These are phyloP conservation scores for Macrophya alboannulata DNA, from an alignment of 2,888 invertebrate species.

Conservation along the genomic window DNA sequence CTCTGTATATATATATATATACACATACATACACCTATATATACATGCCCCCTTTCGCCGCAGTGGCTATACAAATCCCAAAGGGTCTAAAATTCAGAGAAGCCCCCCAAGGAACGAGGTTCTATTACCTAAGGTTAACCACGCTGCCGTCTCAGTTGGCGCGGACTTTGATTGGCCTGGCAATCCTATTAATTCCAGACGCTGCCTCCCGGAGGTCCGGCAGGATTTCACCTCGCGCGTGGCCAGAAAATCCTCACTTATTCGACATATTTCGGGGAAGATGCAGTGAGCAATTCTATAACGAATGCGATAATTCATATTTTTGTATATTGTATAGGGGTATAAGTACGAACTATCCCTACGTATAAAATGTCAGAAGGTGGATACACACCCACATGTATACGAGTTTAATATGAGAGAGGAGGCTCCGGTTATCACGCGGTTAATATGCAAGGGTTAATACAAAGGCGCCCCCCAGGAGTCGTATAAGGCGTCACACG, in stretches of 20 bases:
- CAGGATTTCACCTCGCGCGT: constrained; percentile 41
- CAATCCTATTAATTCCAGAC: constrained; percentile 77
- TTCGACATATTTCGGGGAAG: not conserved
- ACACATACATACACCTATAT: not conserved
- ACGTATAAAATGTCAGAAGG: not conserved
- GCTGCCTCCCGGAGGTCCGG: constrained; percentile 52
- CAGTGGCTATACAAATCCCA: not conserved
- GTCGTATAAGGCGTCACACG: constrained; percentile 78
- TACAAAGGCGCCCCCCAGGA: constrained; percentile 79
- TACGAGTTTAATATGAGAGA: constrained; percentile 50
- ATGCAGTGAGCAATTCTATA: no score
- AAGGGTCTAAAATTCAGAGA: constrained; percentile 40
- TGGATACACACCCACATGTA: not conserved
- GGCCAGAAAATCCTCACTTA: constrained; percentile 49
- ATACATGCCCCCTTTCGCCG: not conserved
- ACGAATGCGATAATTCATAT: not conserved
- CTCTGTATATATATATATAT: not conserved
- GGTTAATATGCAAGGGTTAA: constrained; percentile 79
- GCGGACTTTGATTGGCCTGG: constrained; percentile 77
- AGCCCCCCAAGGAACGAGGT: constrained; percentile 71
- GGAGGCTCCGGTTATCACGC: constrained; percentile 73
- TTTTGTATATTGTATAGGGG: no score
- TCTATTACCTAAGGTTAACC: constrained; percentile 79
- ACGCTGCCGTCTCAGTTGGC: constrained; percentile 76
- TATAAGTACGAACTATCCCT: not conserved